Evolutionary conservation across 64 coral and sea anemone genomes (phyloP), one percentile per base, ranked within the genome.

Genomic region (Astreopora myriophthalma): DNA sequence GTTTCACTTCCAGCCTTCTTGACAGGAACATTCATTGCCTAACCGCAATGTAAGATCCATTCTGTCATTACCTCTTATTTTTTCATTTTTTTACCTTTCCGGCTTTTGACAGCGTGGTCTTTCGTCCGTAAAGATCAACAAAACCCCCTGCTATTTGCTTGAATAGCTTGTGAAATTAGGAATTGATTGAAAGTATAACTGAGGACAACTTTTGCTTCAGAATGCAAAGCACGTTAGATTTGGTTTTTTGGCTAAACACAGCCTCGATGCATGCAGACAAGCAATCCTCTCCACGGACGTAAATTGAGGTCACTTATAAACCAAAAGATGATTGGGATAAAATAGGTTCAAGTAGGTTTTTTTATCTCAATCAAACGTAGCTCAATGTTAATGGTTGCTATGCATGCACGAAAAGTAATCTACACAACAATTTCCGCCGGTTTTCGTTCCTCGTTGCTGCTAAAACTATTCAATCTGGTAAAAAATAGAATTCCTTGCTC

Each of bases 21-120:
- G 79, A 82, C 79, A 82, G 79, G 33, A 63, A 58, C 79, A n/a
- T 80, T 80, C 76, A 63, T 23, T 82, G 33, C 79, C 20, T 1
- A 34, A n/a, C n/a, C n/a, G 4, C 10, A 39, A 38, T 83, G 57
- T 55, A 63, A 83, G 33, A 3, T 34, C 48, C 5, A n/a, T 6
- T 1, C 31, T 81, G 29, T 81, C 77, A 81, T 61, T 81, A 81
- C 17, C 52, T 61, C 77, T 60, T 63, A 29, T 34, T 34, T 58
- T 81, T 62, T 35, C 26, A 27, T 35, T 81, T 81, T 61, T 62
- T 51, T 14, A 16, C 25, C 79, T 39, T 83, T 83, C 79, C 79
- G 52, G 55, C 22, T 7, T 83, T 65, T 83, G 52, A 80, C 76
- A 80, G 76, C 26, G 17, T n/a, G 32, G 31, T 28, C 9, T 27